Evolutionary conservation across 1,140 invertebrate genomes (phyloP).

Genomic region (Marisa cornuarietis): DNA sequence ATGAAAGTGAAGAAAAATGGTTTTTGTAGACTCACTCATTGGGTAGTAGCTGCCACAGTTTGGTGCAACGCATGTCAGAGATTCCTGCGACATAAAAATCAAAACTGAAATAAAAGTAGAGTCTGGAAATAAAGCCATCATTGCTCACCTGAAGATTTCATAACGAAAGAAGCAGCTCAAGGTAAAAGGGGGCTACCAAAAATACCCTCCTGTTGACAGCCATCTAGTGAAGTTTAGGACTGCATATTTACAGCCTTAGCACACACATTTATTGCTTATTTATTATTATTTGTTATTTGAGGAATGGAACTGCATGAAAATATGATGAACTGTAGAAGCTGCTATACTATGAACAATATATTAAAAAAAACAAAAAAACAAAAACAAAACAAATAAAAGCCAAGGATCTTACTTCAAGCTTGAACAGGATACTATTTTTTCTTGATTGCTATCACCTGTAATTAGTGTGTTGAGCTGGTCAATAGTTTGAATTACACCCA

Average conservation of each 20-base stretch:
- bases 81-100: conserved; percentile 36
- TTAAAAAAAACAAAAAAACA: no score
- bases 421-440: no score
- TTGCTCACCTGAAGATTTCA: no score
- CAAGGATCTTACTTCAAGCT: not conserved
- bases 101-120: not conserved
- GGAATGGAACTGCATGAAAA: not conserved
- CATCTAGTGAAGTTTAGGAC: not conserved
- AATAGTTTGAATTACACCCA: no score
- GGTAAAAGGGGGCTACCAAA: not conserved
- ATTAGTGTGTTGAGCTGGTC: no score
- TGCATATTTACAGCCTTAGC: not conserved
- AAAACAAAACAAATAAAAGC: not conserved
- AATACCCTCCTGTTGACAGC: not conserved
- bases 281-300: not conserved
- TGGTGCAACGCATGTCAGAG: conserved; percentile 38
- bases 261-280: not conserved
- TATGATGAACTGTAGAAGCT: no score
- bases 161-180: no score
- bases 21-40: conserved; percentile 36
- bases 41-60: conserved; percentile 48
- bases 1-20: not conserved
- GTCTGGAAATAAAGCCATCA: no score
- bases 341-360: not conserved
- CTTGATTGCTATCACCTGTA: no score